Conservation (phyloP, 1,140 invertebrate genomes). For the Eciton burchellii region DNA sequence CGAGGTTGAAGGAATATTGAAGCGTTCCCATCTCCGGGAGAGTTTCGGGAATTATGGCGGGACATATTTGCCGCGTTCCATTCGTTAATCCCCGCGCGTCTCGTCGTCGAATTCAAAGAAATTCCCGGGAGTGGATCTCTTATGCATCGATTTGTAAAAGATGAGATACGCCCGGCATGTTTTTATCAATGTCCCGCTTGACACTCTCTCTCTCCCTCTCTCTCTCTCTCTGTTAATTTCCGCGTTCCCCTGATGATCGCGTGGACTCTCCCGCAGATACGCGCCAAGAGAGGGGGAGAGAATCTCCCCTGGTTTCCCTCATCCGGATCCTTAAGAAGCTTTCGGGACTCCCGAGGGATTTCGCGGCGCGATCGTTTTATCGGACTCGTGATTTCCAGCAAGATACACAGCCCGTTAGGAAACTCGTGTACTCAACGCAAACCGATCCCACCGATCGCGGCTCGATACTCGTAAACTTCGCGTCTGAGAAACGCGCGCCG, state of each 20-base stretch:
- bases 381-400: conserved; percentile 59
- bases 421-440: conserved; percentile 60
- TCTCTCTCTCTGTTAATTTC: conserved; percentile 15
- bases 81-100: not conserved
- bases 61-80: not conserved
- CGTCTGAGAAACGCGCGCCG: conserved; percentile 37
- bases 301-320: conserved; percentile 32
- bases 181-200: not conserved
- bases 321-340: conserved; percentile 55
- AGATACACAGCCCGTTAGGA: conserved; percentile 56
- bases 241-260: not conserved
- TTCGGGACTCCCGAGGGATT: conserved; percentile 59
- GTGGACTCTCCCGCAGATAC: conserved; percentile 17
- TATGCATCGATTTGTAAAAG: not conserved
- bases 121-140: not conserved
- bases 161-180: not conserved
- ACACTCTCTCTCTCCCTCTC: not conserved
- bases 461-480: conserved; percentile 57
- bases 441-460: conserved; percentile 53
- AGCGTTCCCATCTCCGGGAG: not conserved
- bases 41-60: not conserved
- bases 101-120: not conserved
- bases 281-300: not conserved
- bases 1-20: not conserved
- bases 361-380: conserved; percentile 55